These are phyloP conservation scores for Gryllus bimaculatus DNA, from an alignment of 1,140 invertebrate species.

Conservation along the genomic window DNA sequence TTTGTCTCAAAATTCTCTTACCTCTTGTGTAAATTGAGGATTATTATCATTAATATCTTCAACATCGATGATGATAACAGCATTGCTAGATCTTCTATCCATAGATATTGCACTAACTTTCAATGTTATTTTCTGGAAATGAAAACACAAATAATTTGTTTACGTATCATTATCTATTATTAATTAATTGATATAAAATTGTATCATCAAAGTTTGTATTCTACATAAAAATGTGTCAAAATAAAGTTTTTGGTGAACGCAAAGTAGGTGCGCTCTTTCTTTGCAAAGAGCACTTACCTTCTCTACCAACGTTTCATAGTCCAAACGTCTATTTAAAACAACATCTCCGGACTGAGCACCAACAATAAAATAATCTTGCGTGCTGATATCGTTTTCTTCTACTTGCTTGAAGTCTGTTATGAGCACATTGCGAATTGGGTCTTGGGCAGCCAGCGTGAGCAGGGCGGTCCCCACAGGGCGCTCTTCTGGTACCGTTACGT, in stretches of 20 bases:
- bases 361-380: slow-evolving; percentile 33
- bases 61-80: slow-evolving; percentile 58
- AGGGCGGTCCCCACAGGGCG: slow-evolving; percentile 65
- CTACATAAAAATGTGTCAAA: no score
- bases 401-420: slow-evolving; percentile 50
- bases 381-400: slow-evolving; percentile 22
- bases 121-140: slow-evolving; percentile 47
- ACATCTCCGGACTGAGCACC: slow-evolving; percentile 48
- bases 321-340: slow-evolving; percentile 56
- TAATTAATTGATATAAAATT: slow-evolving; percentile 10
- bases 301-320: slow-evolving; percentile 58
- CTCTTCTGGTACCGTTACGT: slow-evolving; percentile 62
- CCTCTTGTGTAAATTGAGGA: slow-evolving; percentile 58
- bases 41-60: slow-evolving; percentile 72
- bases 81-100: slow-evolving; percentile 51
- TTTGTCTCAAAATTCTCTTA: slow-evolving; percentile 25
- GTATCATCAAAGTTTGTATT: no score
- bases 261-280: no score
- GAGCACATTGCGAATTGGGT: slow-evolving; percentile 53
- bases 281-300: slow-evolving; percentile 39
- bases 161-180: neutral
- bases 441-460: slow-evolving; percentile 61
- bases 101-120: slow-evolving; percentile 60
- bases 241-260: no score
- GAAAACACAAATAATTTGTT: slow-evolving; percentile 19